Conservation (phyloP, 2,888 invertebrate species). For the Chironomus riparius region DNA sequence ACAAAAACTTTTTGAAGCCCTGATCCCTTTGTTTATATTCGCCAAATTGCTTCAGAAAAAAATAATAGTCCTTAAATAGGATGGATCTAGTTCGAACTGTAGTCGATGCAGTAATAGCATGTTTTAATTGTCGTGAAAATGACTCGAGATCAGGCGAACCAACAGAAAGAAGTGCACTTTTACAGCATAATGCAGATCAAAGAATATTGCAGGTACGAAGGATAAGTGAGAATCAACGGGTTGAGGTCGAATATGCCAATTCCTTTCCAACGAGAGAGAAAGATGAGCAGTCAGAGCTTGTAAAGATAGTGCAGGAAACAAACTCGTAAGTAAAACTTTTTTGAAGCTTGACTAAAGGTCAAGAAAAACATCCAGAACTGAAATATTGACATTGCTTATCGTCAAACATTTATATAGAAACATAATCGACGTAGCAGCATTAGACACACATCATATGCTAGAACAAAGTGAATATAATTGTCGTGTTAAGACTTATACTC, state of each 20-base stretch:
- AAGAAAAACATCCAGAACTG: no score
- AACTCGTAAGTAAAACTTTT: constrained; percentile 60
- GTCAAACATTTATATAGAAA: constrained; percentile 57
- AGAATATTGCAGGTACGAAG: constrained; percentile 54
- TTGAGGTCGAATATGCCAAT: constrained; percentile 48
- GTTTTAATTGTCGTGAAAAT: constrained; percentile 40
- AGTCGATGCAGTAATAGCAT: constrained; percentile 34
- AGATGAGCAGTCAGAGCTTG: constrained; percentile 86
- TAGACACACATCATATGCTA: constrained; percentile 79
- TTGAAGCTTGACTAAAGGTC: neutral
- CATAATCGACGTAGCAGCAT: constrained; percentile 88
- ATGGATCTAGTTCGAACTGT: neutral
- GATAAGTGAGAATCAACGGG: constrained; percentile 53
- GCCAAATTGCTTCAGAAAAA: no score
- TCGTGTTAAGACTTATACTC: constrained; percentile 61
- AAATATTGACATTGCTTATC: neutral
- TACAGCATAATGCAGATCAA: constrained; percentile 47
- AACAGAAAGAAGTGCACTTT: neutral
- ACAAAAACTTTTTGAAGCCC: no score
- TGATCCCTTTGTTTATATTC: no score
- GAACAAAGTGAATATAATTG: constrained; percentile 85
- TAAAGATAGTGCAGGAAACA: constrained; percentile 80
- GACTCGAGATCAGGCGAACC: constrained; percentile 35
- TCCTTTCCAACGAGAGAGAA: constrained; percentile 55
- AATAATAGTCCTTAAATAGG: neutral